A percentile compares a stretch with the other conserved stretches of the same genome.
Conservation (phyloP, 2,888 invertebrate genomes). For the Lasioglossum morio region DNA sequence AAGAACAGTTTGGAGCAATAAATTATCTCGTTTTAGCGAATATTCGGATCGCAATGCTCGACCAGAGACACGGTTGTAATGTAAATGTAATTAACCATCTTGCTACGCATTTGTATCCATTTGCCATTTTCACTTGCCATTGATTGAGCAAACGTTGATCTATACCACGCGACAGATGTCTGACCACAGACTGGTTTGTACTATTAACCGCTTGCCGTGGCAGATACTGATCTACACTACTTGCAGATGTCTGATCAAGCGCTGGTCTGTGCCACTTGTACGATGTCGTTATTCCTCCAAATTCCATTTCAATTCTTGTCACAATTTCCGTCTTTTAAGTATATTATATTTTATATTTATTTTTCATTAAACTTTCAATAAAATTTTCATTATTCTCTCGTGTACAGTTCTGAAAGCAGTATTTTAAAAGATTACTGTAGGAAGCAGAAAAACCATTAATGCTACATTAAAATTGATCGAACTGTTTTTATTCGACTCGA, state of each 20-base stretch:
- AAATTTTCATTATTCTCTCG: no score
- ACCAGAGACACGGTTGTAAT: background rate
- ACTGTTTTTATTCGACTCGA: background rate
- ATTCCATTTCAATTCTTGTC: background rate
- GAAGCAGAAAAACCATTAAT: background rate
- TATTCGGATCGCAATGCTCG: background rate
- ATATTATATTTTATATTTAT: background rate
- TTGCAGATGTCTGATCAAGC: background rate
- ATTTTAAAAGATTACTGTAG: background rate
- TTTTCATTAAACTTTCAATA: background rate
- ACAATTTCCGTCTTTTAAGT: background rate
- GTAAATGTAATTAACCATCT: background rate
- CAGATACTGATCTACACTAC: slow-evolving; percentile 15
- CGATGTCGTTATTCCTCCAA: background rate
- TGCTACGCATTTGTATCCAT: slow-evolving; percentile 6
- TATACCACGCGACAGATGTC: slow-evolving; percentile 16
- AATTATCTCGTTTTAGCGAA: background rate
- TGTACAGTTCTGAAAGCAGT: background rate
- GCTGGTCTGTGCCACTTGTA: background rate
- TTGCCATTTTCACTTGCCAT: slow-evolving; percentile 28
- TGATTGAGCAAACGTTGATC: slow-evolving; percentile 36
- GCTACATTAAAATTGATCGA: background rate
- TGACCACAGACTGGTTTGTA: slow-evolving; percentile 11
- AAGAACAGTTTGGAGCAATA: background rate
- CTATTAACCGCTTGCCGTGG: slow-evolving; percentile 10